phyloP scores from a whole-genome alignment of 2,113 vertebrate species.

The Rhegmatorhina hoffmannsi region DNA sequence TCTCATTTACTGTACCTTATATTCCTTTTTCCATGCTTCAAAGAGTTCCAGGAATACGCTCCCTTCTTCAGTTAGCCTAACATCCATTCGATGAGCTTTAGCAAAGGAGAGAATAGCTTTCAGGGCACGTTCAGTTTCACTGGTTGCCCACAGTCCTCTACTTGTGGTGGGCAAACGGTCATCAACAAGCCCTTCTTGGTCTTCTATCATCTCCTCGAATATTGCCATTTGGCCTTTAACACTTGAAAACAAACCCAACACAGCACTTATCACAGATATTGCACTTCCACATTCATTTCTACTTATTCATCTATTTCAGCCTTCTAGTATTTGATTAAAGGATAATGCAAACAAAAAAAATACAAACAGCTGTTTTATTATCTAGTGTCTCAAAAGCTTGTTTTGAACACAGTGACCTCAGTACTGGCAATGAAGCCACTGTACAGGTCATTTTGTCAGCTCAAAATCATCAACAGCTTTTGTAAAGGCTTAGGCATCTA shows the following conservation, averaged over 20 bases:
- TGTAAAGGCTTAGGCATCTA: not conserved
- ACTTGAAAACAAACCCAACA: slow-evolving; percentile 70
- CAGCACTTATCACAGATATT: not conserved
- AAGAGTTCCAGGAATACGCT: slow-evolving; percentile 92
- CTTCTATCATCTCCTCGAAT: slow-evolving; percentile 99
- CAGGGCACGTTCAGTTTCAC: slow-evolving; percentile 91
- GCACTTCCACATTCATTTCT: not conserved
- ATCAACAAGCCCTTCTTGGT: slow-evolving; percentile 93
- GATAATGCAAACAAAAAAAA: not conserved
- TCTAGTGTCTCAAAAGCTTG: not conserved
- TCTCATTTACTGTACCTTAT: slow-evolving; percentile 82
- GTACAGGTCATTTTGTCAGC: not conserved
- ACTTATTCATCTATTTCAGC: not conserved
- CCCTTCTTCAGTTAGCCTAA: slow-evolving; percentile 87
- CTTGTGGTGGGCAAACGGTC: slow-evolving; percentile 93
- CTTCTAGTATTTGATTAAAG: not conserved
- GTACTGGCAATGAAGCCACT: not conserved
- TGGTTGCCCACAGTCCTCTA: slow-evolving; percentile 92
- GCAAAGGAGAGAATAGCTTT: slow-evolving; percentile 91
- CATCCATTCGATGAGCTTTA: slow-evolving; percentile 86
- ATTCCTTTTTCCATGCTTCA: slow-evolving; percentile 98
- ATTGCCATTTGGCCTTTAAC: slow-evolving; percentile 96
- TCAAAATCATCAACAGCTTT: not conserved
- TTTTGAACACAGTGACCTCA: not conserved
- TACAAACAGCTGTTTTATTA: not conserved